A percentile compares a stretch with the other conserved stretches of the same genome.
Evolutionary conservation across 2,797 vertebrate genomes (phyloP).

Genomic region (Chelon auratus): DNA sequence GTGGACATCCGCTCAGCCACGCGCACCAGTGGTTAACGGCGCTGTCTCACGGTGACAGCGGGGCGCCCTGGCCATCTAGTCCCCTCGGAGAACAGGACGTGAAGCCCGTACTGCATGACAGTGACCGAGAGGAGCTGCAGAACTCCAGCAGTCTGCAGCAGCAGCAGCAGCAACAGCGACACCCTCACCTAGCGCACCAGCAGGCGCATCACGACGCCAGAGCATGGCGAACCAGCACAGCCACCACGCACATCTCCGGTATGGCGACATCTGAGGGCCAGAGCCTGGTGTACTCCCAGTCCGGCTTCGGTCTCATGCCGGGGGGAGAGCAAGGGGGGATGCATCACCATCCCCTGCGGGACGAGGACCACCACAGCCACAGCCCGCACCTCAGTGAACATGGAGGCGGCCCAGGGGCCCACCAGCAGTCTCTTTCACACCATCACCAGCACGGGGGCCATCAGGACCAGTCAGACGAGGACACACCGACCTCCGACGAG

Average conservation of each 20-base stretch:
- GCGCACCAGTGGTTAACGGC: conserved; percentile 98
- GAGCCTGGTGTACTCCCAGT: conserved; percentile 90
- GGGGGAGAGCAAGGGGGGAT: conserved; percentile 88
- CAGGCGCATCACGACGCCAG: conserved; percentile 90
- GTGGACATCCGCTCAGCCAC: conserved; percentile 95
- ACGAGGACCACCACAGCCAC: conserved; percentile 89
- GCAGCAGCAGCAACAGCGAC: conserved; percentile 82
- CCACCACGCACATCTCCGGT: conserved; percentile 91
- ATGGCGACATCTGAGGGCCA: conserved; percentile 94
- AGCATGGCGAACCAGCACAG: conserved; percentile 89
- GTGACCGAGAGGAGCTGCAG: conserved; percentile 91
- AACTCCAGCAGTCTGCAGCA: conserved; percentile 86
- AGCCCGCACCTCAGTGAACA: conserved; percentile 90
- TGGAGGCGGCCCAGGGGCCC: conserved; percentile 83
- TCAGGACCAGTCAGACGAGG: conserved; percentile 97
- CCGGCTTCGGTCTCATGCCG: conserved; percentile 89
- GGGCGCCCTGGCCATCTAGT: conserved; percentile 91
- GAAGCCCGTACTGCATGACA: conserved; percentile 91
- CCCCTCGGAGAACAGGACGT: conserved; percentile 95
- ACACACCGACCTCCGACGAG: conserved; percentile 98
- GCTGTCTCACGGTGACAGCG: conserved; percentile 93
- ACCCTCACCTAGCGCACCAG: conserved; percentile 92
- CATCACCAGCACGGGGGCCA: conserved; percentile 88
- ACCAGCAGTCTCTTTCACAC: conserved; percentile 78
- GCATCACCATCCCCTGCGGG: conserved; percentile 88